These are phyloP conservation scores for Cerceris rybyensis DNA, from an alignment of 2,888 invertebrate species.

Conservation along the genomic window DNA sequence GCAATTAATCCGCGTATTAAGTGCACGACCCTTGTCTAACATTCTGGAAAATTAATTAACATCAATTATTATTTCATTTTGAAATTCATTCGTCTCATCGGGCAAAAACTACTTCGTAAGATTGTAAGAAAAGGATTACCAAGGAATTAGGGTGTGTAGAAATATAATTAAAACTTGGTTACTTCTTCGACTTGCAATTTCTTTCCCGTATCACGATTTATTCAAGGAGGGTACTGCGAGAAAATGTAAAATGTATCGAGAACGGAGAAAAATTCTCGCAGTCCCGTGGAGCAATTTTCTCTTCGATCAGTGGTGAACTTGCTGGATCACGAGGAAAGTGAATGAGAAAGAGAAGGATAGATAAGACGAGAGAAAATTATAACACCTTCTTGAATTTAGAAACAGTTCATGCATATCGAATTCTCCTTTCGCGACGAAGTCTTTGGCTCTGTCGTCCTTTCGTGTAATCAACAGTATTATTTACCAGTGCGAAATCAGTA, in stretches of 20 bases:
- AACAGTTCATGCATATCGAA: constrained; percentile 45
- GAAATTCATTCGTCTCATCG: not conserved
- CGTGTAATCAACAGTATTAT: constrained; percentile 52
- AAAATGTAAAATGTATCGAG: not conserved
- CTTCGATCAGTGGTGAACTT: constrained; percentile 28
- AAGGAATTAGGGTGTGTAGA: too few species aligned
- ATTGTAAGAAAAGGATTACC: too few species aligned
- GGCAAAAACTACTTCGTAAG: too few species aligned
- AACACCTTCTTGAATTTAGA: constrained; percentile 34
- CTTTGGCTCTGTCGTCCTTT: constrained; percentile 32
- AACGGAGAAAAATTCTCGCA: not conserved
- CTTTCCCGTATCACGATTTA: too few species aligned
- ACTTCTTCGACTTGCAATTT: too few species aligned
- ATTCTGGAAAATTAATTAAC: not conserved
- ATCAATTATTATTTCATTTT: not conserved
- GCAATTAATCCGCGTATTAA: not conserved
- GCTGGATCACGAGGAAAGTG: too few species aligned
- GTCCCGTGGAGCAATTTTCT: constrained; percentile 6
- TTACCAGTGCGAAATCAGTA: constrained; percentile 46
- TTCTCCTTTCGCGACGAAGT: constrained; percentile 29
- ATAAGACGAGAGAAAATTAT: constrained; percentile 36
- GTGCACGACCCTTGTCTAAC: not conserved
- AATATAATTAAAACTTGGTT: too few species aligned
- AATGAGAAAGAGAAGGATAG: too few species aligned
- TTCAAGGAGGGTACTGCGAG: too few species aligned